Evolutionary conservation across 2,113 vertebrate genomes (phyloP), one percentile per base, ranked within the genome.

Genomic region (Rhea americana): DNA sequence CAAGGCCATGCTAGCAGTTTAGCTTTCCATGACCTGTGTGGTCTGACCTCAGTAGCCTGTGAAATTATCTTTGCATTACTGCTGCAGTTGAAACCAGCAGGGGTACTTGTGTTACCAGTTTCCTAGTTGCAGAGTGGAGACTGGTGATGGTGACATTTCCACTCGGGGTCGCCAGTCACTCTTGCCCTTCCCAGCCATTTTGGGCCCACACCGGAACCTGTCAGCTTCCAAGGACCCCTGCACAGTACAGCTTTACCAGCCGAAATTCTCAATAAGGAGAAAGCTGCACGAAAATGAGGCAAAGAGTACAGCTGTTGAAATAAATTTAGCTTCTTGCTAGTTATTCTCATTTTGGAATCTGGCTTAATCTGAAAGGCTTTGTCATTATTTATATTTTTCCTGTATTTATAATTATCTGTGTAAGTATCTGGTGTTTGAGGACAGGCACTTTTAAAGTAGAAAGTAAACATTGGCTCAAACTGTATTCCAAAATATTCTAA

Each of bases 391-490:
- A 71, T 96, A n/a, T 75, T 85, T 92, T 92, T 61, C 5, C 79
- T 85, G 43, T 89, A 89, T 94, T 95, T 95, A 87, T 93, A 91
- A 90, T 81, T 11, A 93, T 88, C 39, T 87, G 14, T 74, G 16
- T 67, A 85, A 96, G 78, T 93, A 61, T 93, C 70, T 91, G 72
- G 68, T 94, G 75, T 85, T 91, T 84, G 89, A 91, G 85, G 65
- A 93, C 82, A 93, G 43, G 28, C 85, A 74, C 53, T 95, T 89
- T 83, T 83, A 71, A 94, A 93, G 75, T 84, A 85, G 67, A 90
- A 94, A 72, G 35, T 88, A 96, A 96, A 96, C 85, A 89, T 51
- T 93, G 87, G 68, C 72, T 95, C 82, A 71, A 81, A 7, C 7
- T 21, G 0, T 83, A 67, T 63, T 82, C 50, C 84, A 85, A 93